A percentile compares a stretch with the other conserved stretches of the same genome.
phyloP scores from a whole-genome alignment of 2,888 invertebrate species.

The Andrena marginata region DNA sequence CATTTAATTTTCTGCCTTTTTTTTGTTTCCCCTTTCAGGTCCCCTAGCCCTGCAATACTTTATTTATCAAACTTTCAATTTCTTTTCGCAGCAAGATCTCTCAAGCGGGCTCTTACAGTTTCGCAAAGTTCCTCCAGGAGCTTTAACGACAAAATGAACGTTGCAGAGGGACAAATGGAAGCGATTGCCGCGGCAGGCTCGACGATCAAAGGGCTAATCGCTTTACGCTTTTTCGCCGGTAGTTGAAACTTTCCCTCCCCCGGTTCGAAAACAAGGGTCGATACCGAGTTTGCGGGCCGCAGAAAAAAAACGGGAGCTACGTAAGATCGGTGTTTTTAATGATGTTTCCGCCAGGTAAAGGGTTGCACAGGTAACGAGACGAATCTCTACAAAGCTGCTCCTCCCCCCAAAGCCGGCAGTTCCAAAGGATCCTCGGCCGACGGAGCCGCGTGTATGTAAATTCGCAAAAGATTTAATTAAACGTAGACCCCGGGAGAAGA shows the following conservation, averaged over 20 bases:
- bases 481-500: conserved; percentile 74
- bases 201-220: conserved; percentile 30
- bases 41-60: not conserved
- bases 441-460: conserved; percentile 79
- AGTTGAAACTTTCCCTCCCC: conserved; percentile 10
- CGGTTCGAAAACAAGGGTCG: conserved; percentile 35
- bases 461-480: conserved; percentile 84
- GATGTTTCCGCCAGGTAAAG: conserved; percentile 44
- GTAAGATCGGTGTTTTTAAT: conserved; percentile 55
- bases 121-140: too few species aligned
- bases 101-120: not conserved
- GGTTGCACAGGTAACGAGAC: conserved; percentile 68
- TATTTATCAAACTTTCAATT: not conserved
- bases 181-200: conserved; percentile 2
- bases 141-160: not conserved
- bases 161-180: not conserved
- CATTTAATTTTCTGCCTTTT: not conserved
- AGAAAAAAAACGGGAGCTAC: conserved; percentile 39
- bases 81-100: not conserved
- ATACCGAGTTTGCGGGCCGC: conserved; percentile 5
- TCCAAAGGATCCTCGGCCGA: conserved; percentile 77
- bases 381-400: conserved; percentile 80
- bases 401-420: conserved; percentile 61
- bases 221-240: conserved; percentile 10
- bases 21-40: not conserved